phyloP scores from a whole-genome alignment of 2,797 vertebrate species.

The Ctenopoma kingsleyae region DNA sequence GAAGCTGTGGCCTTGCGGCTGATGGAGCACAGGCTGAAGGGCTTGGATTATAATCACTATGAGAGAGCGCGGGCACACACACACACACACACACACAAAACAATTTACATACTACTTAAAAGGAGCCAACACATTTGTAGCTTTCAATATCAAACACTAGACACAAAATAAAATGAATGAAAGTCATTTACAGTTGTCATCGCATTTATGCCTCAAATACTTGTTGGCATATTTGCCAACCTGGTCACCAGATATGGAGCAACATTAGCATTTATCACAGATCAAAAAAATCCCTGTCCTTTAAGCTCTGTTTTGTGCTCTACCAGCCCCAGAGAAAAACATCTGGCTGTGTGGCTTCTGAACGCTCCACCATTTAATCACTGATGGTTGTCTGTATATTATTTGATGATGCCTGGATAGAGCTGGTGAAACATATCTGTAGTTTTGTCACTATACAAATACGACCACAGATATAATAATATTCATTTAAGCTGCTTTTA shows the following conservation, averaged over 20 bases:
- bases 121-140: slow-evolving; percentile 34
- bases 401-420: not conserved
- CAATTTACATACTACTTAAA: slow-evolving; percentile 61
- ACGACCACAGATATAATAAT: not conserved
- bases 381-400: not conserved
- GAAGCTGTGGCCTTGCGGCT: slow-evolving; percentile 80
- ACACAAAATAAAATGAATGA: slow-evolving; percentile 7
- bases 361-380: not conserved
- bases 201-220: slow-evolving; percentile 19
- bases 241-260: not conserved
- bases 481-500: not conserved
- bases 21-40: slow-evolving; percentile 75
- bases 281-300: not conserved
- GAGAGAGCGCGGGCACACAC: slow-evolving; percentile 33
- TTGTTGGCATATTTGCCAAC: not conserved
- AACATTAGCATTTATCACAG: not conserved
- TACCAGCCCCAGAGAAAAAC: not conserved
- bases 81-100: slow-evolving; percentile 43
- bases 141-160: slow-evolving; percentile 6
- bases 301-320: not conserved
- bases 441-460: not conserved
- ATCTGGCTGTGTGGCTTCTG: not conserved
- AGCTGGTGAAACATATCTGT: not conserved
- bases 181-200: slow-evolving; percentile 32
- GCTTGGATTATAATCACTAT: slow-evolving; percentile 69